Conservation (phyloP, 2,113 vertebrate genomes). For the Columba livia region DNA sequence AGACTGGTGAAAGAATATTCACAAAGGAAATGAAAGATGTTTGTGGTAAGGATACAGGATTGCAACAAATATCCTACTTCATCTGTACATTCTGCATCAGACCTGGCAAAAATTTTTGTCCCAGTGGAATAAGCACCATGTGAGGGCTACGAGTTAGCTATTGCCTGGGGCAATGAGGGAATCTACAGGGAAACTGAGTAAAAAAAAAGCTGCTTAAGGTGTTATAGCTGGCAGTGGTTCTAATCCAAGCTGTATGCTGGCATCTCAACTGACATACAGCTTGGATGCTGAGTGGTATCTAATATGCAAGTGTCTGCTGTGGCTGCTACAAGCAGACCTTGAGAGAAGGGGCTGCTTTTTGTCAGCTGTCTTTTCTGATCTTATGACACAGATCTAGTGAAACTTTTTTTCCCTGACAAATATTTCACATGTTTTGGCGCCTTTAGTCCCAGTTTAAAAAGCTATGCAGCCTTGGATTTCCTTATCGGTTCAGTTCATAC, state of each 20-base stretch:
- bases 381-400: not conserved
- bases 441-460: not conserved
- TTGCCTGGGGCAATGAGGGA: not conserved
- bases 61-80: not conserved
- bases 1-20: not conserved
- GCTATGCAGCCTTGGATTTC: not conserved
- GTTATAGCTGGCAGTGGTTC: not conserved
- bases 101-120: not conserved
- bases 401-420: not conserved
- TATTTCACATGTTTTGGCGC: not conserved
- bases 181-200: not conserved
- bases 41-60: not conserved
- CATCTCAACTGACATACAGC: not conserved
- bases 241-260: not conserved
- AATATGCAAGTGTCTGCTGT: not conserved
- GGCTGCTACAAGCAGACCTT: not conserved
- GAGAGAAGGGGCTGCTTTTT: not conserved
- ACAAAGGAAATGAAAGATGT: not conserved
- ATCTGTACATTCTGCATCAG: not conserved
- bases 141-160: not conserved
- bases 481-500: not conserved
- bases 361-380: not conserved
- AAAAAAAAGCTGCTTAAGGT: not conserved
- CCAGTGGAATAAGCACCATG: not conserved
- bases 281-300: not conserved